Base-by-base conservation (phyloP, 1,140 invertebrate genomes). In the Calycopis cecrops region DNA sequence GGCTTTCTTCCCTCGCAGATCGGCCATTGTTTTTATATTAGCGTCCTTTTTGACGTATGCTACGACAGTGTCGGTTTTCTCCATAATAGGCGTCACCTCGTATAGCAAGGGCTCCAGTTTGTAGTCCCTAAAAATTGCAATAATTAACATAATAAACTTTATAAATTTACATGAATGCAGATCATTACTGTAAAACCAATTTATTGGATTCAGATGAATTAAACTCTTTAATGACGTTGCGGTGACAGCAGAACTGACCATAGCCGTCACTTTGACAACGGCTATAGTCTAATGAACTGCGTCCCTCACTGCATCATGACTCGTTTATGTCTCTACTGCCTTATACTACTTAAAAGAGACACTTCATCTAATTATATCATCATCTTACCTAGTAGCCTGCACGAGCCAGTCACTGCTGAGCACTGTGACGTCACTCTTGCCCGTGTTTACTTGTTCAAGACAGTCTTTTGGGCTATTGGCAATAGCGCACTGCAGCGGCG, bases 11-110 rank as follows among this genome's bases (percentile, higher is more conserved):
- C 91, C 91, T 68, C 86, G 85, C 18, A 95, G 73, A 69, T 94
- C 91, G 40, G 85, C 71, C 40, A 95, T 84, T 9, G 65, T 90
- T 11, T 83, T 79, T 37, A 92, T 90, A 8, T 79, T 79, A 0
- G 92, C 89, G 63, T 90, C 79, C n/a, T 86, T 89, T 60, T 88
- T 92, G 0, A 95, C 91, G 7, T 97, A 89, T 0, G 93, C 93
- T 0, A 93, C 92, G 1, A 94, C 91, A 4, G 90, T 87, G 66
- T 92, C 91, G 17, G 90, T 88, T 67, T 92, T 88, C 14, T 90
- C 85, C 17, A 90, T 85, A 35, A 90, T 90, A 7, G 88, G 88
- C 0, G 91, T 87, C 11, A 89, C 89, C 73, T 95, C 92, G 54
- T 91, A 91, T 0, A 95, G 88, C 1, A 96, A 58, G 8, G 93